Conservation (phyloP, 2,888 invertebrate species). For the Eulithis prunata region DNA sequence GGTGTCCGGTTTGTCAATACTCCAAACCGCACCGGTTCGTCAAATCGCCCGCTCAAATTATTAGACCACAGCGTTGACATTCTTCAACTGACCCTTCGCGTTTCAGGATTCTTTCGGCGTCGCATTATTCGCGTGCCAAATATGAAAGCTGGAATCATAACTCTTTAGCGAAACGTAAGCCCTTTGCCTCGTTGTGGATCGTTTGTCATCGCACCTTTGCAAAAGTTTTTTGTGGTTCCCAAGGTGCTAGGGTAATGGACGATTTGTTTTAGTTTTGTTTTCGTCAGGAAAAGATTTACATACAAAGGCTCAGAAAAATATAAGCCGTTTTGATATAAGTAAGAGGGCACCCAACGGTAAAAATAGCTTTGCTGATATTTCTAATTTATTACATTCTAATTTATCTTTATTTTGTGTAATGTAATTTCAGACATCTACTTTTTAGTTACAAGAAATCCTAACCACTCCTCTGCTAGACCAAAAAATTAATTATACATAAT, state of each 20-base stretch:
- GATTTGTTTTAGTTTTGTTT: conserved; percentile 49
- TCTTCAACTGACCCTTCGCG: conserved; percentile 42
- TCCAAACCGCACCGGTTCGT: no score
- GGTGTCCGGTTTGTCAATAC: no score
- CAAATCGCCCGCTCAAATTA: no score
- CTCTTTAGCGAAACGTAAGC: conserved; percentile 59
- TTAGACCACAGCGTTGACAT: conserved; percentile 28
- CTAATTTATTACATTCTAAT: neutral
- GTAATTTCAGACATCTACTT: no score
- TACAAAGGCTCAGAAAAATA: conserved; percentile 23
- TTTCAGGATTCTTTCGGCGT: conserved; percentile 53
- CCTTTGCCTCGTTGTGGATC: conserved; percentile 47
- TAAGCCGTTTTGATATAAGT: conserved; percentile 16
- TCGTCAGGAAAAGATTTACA: conserved; percentile 36
- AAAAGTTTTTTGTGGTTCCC: conserved; percentile 33
- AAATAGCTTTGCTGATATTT: conserved; percentile 9
- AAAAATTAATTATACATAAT: no score
- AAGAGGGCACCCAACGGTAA: conserved; percentile 7
- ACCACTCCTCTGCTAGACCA: no score
- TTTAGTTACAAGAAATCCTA: no score
- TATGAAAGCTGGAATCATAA: conserved; percentile 57
- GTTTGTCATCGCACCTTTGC: conserved; percentile 59
- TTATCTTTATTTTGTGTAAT: no score
- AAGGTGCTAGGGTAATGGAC: conserved; percentile 41
- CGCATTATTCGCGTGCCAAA: conserved; percentile 61